Evolutionary conservation across 2,888 invertebrate species (phyloP).

Genomic region (Spialia ferax): DNA sequence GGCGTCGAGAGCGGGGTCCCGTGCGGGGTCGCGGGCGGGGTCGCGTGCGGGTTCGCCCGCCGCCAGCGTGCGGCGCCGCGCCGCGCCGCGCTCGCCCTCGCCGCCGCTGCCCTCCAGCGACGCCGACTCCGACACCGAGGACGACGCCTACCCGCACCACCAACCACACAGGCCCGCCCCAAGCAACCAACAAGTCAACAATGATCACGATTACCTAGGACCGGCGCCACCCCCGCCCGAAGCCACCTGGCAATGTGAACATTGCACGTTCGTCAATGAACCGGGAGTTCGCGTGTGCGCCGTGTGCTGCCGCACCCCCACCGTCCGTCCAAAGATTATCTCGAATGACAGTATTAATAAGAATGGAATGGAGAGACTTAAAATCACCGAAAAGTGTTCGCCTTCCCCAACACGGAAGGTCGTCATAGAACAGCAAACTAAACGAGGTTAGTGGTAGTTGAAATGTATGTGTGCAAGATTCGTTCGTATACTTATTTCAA

Average conservation of each 20-base stretch:
- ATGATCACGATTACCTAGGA: slow-evolving; percentile 65
- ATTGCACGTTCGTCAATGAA: slow-evolving; percentile 96
- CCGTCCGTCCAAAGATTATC: slow-evolving; percentile 64
- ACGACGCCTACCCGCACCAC: slow-evolving; percentile 50
- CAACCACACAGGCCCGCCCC: background rate
- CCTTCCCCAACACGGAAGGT: slow-evolving; percentile 44
- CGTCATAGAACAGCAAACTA: slow-evolving; percentile 14
- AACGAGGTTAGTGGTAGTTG: slow-evolving; percentile 20
- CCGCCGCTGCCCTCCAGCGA: slow-evolving; percentile 81
- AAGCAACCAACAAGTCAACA: slow-evolving; percentile 56
- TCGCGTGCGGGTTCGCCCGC: slow-evolving; percentile 90
- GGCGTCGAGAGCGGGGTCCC: slow-evolving; percentile 87
- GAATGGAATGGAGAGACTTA: slow-evolving; percentile 55
- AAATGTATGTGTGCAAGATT: background rate
- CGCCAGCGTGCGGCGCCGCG: slow-evolving; percentile 87
- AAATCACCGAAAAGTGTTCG: slow-evolving; percentile 49
- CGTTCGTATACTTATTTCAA: background rate
- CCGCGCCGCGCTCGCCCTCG: slow-evolving; percentile 72
- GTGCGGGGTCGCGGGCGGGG: slow-evolving; percentile 88
- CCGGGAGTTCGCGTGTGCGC: slow-evolving; percentile 92
- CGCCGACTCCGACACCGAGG: slow-evolving; percentile 88
- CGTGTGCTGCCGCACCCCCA: slow-evolving; percentile 95
- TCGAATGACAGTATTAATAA: slow-evolving; percentile 48
- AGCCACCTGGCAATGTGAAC: slow-evolving; percentile 94
- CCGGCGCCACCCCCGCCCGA: slow-evolving; percentile 83